Percentiles rank a stretch among this genome's conserved stretches.
Conservation (phyloP, 2,888 invertebrate species). For the Terebella lapidaria region DNA sequence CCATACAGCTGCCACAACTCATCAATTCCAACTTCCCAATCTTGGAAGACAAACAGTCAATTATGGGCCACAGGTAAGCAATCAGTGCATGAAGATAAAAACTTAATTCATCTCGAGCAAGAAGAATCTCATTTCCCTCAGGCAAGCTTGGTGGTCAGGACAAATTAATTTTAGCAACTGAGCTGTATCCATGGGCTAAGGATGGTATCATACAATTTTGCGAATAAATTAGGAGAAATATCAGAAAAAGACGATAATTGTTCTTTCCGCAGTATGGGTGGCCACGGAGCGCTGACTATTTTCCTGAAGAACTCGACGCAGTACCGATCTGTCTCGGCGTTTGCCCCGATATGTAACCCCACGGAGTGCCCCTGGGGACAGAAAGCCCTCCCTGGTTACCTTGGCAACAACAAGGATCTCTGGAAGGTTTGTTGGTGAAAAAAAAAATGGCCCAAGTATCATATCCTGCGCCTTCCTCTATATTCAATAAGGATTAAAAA, state of each 20-base stretch:
- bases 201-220: too few species aligned
- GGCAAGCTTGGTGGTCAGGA: too few species aligned
- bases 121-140: not conserved
- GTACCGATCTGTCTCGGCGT: constrained; percentile 79
- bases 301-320: constrained; percentile 84
- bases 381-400: constrained; percentile 71
- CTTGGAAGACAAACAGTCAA: constrained; percentile 45
- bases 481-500: too few species aligned
- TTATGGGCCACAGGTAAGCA: constrained; percentile 57
- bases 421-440: constrained; percentile 44
- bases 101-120: not conserved
- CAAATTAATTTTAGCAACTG: too few species aligned
- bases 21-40: constrained; percentile 72
- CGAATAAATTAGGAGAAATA: too few species aligned
- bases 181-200: too few species aligned
- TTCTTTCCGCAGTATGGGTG: constrained; percentile 99
- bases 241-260: too few species aligned
- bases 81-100: not conserved
- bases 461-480: too few species aligned
- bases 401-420: constrained; percentile 41
- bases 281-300: constrained; percentile 89
- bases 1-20: constrained; percentile 64
- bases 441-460: too few species aligned
- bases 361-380: constrained; percentile 77
- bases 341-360: constrained; percentile 92